Conservation (phyloP, 1,140 invertebrate species). For the Argopecten irradians region DNA sequence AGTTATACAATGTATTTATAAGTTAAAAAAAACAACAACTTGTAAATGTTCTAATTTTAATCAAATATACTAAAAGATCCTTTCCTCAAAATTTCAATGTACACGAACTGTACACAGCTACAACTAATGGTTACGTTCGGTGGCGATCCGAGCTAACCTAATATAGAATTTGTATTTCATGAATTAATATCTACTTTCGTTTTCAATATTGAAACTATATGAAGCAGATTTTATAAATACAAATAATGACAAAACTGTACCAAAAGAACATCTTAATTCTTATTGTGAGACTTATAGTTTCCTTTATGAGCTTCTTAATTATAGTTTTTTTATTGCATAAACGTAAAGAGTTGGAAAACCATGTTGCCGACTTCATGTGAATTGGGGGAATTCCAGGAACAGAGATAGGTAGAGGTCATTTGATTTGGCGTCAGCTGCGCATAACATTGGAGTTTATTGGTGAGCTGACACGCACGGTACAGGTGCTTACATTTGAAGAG, state of each 20-base stretch:
- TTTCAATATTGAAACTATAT: background rate
- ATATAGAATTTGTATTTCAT: background rate
- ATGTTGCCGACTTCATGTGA: background rate
- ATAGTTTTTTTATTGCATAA: no score
- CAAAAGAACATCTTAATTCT: no score
- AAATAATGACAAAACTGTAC: no score
- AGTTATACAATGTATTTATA: no score
- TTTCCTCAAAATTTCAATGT: no score
- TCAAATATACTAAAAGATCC: no score
- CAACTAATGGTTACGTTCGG: background rate
- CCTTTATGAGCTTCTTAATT: no score
- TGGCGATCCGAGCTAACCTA: background rate
- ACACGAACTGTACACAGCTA: background rate
- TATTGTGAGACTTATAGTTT: no score
- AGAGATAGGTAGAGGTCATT: background rate
- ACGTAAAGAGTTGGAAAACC: background rate
- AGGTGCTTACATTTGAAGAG: background rate
- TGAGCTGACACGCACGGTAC: background rate
- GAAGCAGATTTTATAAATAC: no score
- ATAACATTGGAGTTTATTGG: background rate
- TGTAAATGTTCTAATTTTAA: no score
- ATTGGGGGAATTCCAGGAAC: background rate
- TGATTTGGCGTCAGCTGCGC: background rate
- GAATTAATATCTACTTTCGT: background rate
- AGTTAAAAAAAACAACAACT: no score